Percentiles rank a stretch among this genome's conserved stretches.
phyloP scores from a whole-genome alignment of 2,797 vertebrate species.

The Xenentodon cancila region DNA sequence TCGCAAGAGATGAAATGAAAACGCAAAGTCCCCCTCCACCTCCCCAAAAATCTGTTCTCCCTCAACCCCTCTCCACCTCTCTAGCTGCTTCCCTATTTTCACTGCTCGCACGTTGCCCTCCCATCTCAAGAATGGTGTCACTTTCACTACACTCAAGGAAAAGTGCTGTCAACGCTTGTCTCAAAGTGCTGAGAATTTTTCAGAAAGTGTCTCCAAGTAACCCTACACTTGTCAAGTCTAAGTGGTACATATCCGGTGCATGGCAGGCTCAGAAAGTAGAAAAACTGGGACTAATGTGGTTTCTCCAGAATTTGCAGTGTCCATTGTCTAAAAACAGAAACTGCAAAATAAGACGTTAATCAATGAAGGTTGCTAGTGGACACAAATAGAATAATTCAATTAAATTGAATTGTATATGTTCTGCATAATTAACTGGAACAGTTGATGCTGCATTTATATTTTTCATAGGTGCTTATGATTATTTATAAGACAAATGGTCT shows the following conservation, averaged over 20 bases:
- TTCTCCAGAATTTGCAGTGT: conserved; percentile 38
- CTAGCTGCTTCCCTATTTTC: conserved; percentile 45
- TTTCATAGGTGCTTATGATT: no score
- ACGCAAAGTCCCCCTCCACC: conserved; percentile 45
- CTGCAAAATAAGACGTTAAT: conserved; percentile 18
- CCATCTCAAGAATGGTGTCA: conserved; percentile 73
- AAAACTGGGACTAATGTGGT: conserved; percentile 58
- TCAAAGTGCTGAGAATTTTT: conserved; percentile 74
- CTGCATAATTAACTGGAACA: no score
- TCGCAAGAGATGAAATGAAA: conserved; percentile 73
- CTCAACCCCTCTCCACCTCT: conserved; percentile 12
- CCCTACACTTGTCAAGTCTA: conserved; percentile 69
- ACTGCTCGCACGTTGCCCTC: conserved; percentile 48
- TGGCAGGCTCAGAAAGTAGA: conserved; percentile 47
- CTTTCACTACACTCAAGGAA: conserved; percentile 73
- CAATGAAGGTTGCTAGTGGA: conserved; percentile 5
- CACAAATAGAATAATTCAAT: background rate
- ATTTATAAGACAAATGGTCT: no score
- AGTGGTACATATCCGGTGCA: conserved; percentile 73
- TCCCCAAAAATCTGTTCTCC: conserved; percentile 55
- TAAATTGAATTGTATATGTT: background rate
- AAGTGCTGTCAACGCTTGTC: conserved; percentile 78
- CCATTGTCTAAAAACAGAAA: conserved; percentile 40
- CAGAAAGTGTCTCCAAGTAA: conserved; percentile 77
- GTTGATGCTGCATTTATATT: no score